These are phyloP conservation scores for Babylonia areolata DNA, from an alignment of 1,140 invertebrate species.

Conservation along the genomic window DNA sequence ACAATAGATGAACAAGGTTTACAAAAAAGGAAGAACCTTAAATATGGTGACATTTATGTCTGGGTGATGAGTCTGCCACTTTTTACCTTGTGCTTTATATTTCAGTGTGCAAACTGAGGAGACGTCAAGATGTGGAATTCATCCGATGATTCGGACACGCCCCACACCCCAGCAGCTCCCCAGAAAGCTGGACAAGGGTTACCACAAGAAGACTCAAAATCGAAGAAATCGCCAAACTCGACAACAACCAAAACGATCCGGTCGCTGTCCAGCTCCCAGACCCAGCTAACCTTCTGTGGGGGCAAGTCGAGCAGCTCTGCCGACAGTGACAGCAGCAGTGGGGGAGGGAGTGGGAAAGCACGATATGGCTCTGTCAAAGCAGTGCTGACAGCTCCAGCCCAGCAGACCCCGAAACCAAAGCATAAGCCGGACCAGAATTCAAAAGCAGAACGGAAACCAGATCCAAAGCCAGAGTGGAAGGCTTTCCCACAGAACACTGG, in stretches of 20 bases:
- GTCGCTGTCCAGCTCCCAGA: background rate
- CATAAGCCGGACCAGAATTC: no score
- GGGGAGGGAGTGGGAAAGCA: background rate
- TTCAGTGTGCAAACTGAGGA: background rate
- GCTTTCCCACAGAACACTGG: no score
- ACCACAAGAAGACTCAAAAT: background rate
- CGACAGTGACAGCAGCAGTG: constrained; percentile 23
- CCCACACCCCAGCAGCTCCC: background rate
- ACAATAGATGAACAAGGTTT: no score
- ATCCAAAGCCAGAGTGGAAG: background rate
- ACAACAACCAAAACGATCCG: background rate
- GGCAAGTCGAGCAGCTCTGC: background rate
- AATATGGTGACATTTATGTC: no score
- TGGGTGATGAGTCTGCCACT: no score
- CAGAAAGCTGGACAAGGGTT: no score
- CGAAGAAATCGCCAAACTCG: background rate
- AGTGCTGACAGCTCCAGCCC: background rate
- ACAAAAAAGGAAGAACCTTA: no score
- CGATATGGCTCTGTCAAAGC: no score
- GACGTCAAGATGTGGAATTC: constrained; percentile 7
- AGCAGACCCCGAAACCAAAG: background rate
- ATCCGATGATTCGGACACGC: background rate
- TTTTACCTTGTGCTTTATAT: no score
- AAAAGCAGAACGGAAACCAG: no score
- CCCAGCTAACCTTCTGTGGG: background rate